These are phyloP conservation scores for Poeciliopsis occidentalis DNA, from an alignment of 2,113 vertebrate species.

Conservation along the genomic window DNA sequence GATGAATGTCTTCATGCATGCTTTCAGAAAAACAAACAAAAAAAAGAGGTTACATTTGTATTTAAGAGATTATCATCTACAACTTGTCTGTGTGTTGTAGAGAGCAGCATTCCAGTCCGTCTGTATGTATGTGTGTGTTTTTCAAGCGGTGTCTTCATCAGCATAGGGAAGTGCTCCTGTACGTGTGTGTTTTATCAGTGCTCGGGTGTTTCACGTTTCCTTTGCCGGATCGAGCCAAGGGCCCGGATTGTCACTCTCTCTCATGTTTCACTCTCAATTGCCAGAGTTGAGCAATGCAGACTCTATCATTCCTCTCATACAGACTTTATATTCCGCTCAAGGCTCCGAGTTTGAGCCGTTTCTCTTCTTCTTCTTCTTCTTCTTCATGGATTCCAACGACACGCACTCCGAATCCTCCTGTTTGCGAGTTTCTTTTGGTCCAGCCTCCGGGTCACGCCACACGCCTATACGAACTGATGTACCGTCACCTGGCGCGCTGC, in stretches of 20 bases:
- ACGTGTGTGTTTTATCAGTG: slow-evolving; percentile 34
- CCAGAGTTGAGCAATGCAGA: slow-evolving; percentile 32
- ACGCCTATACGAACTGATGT: not conserved
- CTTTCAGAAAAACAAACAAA: slow-evolving; percentile 30
- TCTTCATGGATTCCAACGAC: slow-evolving; percentile 40
- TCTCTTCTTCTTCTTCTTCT: not conserved
- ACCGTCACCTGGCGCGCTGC: not conserved
- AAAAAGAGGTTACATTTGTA: slow-evolving; percentile 29
- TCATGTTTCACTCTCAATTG: slow-evolving; percentile 31
- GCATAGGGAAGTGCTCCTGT: slow-evolving; percentile 58
- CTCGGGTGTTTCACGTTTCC: slow-evolving; percentile 26
- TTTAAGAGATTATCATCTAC: slow-evolving; percentile 62
- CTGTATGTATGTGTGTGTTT: slow-evolving; percentile 39
- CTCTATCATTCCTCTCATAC: slow-evolving; percentile 18
- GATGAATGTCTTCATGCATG: slow-evolving; percentile 68
- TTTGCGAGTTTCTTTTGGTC: not conserved
- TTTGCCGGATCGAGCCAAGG: slow-evolving; percentile 47
- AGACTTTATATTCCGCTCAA: slow-evolving; percentile 18
- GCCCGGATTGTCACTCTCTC: slow-evolving; percentile 32
- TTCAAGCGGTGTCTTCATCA: slow-evolving; percentile 59
- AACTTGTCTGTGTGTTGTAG: slow-evolving; percentile 68
- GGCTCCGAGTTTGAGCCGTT: slow-evolving; percentile 27
- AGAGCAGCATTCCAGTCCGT: slow-evolving; percentile 77
- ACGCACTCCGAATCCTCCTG: slow-evolving; percentile 46
- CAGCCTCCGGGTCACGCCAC: too few species aligned